Evolutionary conservation across 1,140 invertebrate species (phyloP).

Genomic region (Drosophila parvula): DNA sequence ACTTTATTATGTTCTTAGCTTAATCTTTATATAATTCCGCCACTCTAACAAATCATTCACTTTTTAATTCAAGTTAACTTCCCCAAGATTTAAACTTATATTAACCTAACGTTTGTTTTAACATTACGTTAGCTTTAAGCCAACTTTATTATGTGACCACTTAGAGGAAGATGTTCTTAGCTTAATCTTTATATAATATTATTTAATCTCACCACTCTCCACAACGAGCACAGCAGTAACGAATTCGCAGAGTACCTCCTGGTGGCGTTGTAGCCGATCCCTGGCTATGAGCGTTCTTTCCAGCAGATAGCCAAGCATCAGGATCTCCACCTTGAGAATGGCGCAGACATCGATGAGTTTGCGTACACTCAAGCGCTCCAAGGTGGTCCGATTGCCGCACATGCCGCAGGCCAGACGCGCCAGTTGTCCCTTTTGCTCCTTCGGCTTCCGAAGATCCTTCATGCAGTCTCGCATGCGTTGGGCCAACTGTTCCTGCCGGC

Average conservation of each 20-base stretch:
- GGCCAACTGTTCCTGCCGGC: constrained; percentile 57
- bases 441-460: constrained; percentile 6
- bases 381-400: constrained; percentile 18
- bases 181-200: background rate
- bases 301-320: constrained; percentile 68
- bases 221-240: constrained; percentile 55
- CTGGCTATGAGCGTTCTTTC: constrained; percentile 57
- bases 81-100: background rate
- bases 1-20: background rate
- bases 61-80: background rate
- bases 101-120: background rate
- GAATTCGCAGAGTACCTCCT: constrained; percentile 68
- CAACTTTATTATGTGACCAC: background rate
- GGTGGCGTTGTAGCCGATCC: constrained; percentile 58
- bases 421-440: constrained; percentile 18
- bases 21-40: constrained; percentile 39
- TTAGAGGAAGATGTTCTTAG: background rate
- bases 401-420: constrained; percentile 37
- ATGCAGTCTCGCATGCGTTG: constrained; percentile 17
- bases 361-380: constrained; percentile 38
- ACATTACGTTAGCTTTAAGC: background rate
- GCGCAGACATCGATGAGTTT: constrained; percentile 65
- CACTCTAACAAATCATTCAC: background rate
- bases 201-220: constrained; percentile 48
- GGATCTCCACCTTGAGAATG: constrained; percentile 70